phyloP scores from a whole-genome alignment of 2,113 vertebrate species.

The Machaerirhynchus nigripectus region DNA sequence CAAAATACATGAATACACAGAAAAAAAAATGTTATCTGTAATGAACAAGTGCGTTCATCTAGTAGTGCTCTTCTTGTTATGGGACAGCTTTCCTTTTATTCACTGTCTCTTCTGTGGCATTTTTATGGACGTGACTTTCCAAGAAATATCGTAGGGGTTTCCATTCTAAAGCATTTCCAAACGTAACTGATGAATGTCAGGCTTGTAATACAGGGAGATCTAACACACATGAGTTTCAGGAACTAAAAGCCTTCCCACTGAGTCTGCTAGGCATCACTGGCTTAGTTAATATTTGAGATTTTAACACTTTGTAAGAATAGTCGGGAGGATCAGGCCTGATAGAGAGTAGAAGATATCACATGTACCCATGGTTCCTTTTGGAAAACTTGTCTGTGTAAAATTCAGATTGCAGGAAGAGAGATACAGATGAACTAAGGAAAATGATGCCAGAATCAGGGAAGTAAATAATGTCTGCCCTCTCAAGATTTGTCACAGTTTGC shows the following conservation, averaged over 20 bases:
- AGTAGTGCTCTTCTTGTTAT: not conserved
- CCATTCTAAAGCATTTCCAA: not conserved
- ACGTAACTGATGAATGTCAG: not conserved
- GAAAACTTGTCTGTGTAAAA: not conserved
- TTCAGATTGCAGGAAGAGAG: not conserved
- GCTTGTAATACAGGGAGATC: not conserved
- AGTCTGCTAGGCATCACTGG: not conserved
- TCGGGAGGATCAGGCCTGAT: not conserved
- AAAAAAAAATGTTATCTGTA: not conserved
- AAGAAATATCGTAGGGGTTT: not conserved
- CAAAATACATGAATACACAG: not conserved
- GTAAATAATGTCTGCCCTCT: not conserved
- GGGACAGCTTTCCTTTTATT: not conserved
- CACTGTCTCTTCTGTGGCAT: not conserved
- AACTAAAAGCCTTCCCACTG: fast-evolving
- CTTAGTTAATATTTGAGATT: not conserved
- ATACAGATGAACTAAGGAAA: not conserved
- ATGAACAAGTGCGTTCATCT: not conserved
- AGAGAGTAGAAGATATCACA: not conserved
- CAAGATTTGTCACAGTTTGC: not conserved
- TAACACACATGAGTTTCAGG: not conserved
- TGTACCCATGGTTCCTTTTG: not conserved
- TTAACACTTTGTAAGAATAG: not conserved
- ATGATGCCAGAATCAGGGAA: not conserved
- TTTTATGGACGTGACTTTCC: not conserved